Conservation (phyloP, 2,797 vertebrate genomes). For the Scarus forsteni region DNA sequence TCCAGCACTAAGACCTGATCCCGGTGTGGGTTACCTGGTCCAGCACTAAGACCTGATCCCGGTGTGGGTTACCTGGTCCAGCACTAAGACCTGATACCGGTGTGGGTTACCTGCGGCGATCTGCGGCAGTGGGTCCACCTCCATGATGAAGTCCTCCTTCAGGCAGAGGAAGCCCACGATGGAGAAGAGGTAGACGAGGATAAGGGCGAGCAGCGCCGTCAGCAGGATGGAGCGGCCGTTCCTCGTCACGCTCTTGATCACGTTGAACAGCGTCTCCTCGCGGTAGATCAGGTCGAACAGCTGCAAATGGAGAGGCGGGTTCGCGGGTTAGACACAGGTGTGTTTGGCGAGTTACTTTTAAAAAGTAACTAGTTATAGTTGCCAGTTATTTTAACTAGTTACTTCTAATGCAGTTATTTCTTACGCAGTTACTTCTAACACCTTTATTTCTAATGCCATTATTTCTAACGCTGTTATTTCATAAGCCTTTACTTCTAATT, state of each 20-base stretch:
- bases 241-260: slow-evolving; percentile 96
- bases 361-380: no score
- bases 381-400: no score
- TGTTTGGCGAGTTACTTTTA: no score
- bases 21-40: slow-evolving; percentile 61
- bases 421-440: no score
- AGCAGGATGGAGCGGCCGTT: slow-evolving; percentile 97
- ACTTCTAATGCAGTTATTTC: no score
- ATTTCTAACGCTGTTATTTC: no score
- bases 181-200: slow-evolving; percentile 99
- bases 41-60: no score
- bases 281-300: slow-evolving; percentile 97
- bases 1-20: no score
- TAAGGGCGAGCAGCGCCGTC: slow-evolving; percentile 96
- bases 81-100: no score
- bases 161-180: slow-evolving; percentile 97
- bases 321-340: no score
- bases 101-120: slow-evolving; percentile 61
- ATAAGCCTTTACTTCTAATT: no score
- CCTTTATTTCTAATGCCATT: no score
- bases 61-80: slow-evolving; percentile 61
- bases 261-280: slow-evolving; percentile 96
- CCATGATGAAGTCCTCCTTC: slow-evolving; percentile 96
- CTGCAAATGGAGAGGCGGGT: slow-evolving; percentile 66
- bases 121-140: slow-evolving; percentile 90